Conservation (phyloP, 2,888 invertebrate genomes). For the Seira ritae region DNA sequence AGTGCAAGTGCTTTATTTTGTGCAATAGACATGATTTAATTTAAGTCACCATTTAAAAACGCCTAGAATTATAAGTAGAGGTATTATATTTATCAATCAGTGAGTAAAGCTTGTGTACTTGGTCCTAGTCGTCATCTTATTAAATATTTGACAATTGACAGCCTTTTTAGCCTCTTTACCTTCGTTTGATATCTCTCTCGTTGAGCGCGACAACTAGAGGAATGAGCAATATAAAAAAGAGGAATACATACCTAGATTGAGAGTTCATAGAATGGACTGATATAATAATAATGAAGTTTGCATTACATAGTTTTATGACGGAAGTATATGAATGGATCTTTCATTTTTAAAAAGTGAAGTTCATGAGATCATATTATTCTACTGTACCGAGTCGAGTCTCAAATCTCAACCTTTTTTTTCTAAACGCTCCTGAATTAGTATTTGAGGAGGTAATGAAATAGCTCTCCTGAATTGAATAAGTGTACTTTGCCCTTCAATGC, state of each 20-base stretch:
- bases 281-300: constrained; percentile 14
- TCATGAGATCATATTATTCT: constrained; percentile 26
- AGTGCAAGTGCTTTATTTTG: background rate
- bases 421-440: background rate
- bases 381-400: constrained; percentile 14
- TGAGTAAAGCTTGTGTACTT: no score
- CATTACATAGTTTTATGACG: constrained; percentile 10
- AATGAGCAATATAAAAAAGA: background rate
- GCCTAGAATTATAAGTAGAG: background rate
- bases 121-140: background rate
- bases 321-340: constrained; percentile 16
- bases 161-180: no score
- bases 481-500: constrained; percentile 45
- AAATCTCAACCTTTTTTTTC: background rate
- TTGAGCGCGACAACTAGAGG: background rate
- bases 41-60: background rate
- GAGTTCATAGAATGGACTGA: background rate
- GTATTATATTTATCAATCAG: no score
- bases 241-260: background rate
- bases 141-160: background rate
- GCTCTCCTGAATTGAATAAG: no score
- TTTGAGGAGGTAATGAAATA: background rate
- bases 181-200: background rate
- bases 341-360: background rate
- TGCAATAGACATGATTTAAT: background rate